Evolutionary conservation across 2,113 vertebrate genomes (phyloP).

Genomic region (Shinisaurus crocodilurus): DNA sequence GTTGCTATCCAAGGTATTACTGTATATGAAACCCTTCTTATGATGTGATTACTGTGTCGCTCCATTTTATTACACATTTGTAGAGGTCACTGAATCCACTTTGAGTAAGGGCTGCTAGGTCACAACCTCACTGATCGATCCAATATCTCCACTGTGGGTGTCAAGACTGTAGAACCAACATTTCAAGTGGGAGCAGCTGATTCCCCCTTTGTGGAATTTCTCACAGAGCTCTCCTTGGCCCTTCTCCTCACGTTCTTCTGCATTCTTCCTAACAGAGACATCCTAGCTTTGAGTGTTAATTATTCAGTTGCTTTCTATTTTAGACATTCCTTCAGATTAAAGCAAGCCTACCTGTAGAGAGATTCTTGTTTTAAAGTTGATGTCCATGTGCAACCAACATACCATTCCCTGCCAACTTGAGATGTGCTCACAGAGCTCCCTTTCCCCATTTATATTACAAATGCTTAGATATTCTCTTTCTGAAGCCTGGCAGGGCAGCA

Average conservation of each 20-base stretch:
- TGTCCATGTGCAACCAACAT: neutral
- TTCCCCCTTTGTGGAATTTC: neutral
- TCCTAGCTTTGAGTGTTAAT: accelerated
- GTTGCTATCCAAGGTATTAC: no score
- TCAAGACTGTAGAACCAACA: neutral
- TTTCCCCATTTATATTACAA: conserved; percentile 47
- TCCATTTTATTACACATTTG: neutral
- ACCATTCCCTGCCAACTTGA: conserved; percentile 10
- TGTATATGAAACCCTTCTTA: neutral
- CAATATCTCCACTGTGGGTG: neutral
- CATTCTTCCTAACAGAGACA: neutral
- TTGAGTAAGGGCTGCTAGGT: neutral
- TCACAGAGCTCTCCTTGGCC: neutral
- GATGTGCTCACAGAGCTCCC: conserved; percentile 12
- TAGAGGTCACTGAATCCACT: neutral
- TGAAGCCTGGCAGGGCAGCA: conserved; percentile 32
- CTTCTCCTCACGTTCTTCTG: neutral
- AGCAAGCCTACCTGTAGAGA: neutral
- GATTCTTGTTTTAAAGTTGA: neutral
- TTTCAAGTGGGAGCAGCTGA: neutral
- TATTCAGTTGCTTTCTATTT: neutral
- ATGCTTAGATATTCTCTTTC: conserved; percentile 61
- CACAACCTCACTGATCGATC: neutral
- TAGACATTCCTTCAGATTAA: conserved; percentile 10
- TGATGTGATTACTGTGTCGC: neutral